A percentile compares a stretch with the other conserved stretches of the same genome.
phyloP scores from a whole-genome alignment of 2,888 invertebrate species.

The Mayetiola destructor region DNA sequence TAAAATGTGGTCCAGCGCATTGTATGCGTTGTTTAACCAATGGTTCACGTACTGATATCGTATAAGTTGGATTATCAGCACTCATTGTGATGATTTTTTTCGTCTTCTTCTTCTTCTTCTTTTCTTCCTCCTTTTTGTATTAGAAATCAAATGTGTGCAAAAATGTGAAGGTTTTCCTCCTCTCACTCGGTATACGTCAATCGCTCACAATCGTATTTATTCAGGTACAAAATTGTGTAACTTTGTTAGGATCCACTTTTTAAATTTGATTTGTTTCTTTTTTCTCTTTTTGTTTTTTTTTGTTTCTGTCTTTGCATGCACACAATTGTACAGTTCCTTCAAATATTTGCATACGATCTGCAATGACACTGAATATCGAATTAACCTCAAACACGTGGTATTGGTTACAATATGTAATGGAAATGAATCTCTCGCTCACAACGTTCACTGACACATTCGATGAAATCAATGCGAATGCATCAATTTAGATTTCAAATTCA shows the following conservation, averaged over 20 bases:
- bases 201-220: not conserved
- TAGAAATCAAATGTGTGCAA: not conserved
- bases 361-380: not conserved
- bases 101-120: not conserved
- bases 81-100: not conserved
- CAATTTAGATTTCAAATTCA: not conserved
- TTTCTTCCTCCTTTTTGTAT: not conserved
- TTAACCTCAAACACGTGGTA: slow-evolving; percentile 17
- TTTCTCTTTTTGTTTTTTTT: not conserved
- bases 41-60: slow-evolving; percentile 14
- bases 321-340: not conserved
- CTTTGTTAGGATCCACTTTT: not conserved
- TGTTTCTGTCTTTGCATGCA: not conserved
- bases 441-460: not conserved
- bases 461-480: not conserved
- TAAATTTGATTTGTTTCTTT: not conserved
- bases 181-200: not conserved
- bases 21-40: slow-evolving; percentile 16
- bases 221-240: slow-evolving; percentile 6
- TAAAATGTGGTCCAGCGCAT: slow-evolving; percentile 18
- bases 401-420: no score
- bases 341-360: not conserved
- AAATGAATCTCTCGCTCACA: not conserved
- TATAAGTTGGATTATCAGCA: slow-evolving; percentile 2
- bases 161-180: not conserved